These are phyloP conservation scores for Oreochromis grahami DNA, from an alignment of 2,797 vertebrate genomes.

Conservation along the genomic window DNA sequence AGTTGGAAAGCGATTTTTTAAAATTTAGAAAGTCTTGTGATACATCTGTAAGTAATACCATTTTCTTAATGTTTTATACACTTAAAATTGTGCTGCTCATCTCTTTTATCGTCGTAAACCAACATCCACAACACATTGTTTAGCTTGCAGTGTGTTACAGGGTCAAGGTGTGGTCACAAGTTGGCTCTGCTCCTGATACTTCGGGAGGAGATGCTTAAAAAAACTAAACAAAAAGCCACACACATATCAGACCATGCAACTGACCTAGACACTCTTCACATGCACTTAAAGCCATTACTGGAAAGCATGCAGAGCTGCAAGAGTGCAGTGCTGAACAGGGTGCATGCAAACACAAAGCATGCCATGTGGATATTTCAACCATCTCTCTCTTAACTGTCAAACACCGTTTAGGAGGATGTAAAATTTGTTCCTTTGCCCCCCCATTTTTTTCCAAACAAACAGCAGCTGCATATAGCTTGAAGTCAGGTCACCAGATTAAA, in stretches of 20 bases:
- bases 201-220: background rate
- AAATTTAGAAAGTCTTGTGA: background rate
- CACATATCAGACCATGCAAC: accelerated
- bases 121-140: background rate
- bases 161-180: background rate
- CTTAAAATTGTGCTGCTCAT: background rate
- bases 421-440: background rate
- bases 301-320: background rate
- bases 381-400: background rate
- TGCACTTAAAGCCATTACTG: background rate
- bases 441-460: background rate
- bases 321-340: background rate
- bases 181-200: background rate
- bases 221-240: background rate
- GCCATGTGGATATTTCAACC: background rate
- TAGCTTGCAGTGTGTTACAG: background rate
- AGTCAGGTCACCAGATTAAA: background rate
- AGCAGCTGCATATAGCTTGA: background rate
- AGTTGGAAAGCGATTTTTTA: accelerated
- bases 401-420: background rate
- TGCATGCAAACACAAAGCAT: background rate
- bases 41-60: background rate
- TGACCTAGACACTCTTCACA: background rate
- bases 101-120: background rate
- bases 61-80: background rate